Conservation (phyloP, 2,888 invertebrate species). For the Tinea semifulvella region DNA sequence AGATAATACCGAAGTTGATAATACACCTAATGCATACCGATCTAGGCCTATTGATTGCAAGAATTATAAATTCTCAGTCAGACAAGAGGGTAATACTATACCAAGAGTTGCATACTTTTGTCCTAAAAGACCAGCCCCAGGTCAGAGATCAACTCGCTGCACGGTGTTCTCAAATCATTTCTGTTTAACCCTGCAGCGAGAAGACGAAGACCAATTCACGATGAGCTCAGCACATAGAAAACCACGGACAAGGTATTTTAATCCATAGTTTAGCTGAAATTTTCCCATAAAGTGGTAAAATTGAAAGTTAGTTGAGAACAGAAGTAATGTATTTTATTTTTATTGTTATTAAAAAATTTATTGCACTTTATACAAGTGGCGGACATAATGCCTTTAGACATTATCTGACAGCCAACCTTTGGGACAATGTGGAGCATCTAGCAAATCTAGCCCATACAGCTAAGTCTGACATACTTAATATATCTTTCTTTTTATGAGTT, state of each 20-base stretch:
- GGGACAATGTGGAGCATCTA: no score
- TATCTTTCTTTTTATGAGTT: no score
- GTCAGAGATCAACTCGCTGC: slow-evolving; percentile 37
- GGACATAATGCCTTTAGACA: no score
- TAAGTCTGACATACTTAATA: no score
- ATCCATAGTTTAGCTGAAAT: neutral
- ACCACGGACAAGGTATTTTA: slow-evolving; percentile 24
- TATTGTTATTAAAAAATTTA: no score
- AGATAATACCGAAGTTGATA: slow-evolving; percentile 18
- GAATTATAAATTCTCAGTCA: slow-evolving; percentile 51
- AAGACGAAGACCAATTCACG: slow-evolving; percentile 44
- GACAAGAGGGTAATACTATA: slow-evolving; percentile 36
- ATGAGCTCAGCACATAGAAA: slow-evolving; percentile 34
- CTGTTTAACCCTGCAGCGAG: slow-evolving; percentile 46
- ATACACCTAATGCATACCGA: slow-evolving; percentile 17
- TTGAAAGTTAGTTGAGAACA: no score
- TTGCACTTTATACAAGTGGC: no score
- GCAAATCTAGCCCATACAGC: no score
- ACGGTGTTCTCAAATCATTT: slow-evolving; percentile 57
- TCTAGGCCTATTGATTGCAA: slow-evolving; percentile 47
- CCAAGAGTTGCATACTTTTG: slow-evolving; percentile 47
- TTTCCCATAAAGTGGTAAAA: no score
- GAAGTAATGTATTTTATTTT: no score
- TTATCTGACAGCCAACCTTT: no score
- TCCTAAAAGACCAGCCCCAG: slow-evolving; percentile 39